A percentile compares a stretch with the other conserved stretches of the same genome.
phyloP scores from a whole-genome alignment of 1,140 invertebrate genomes.

The Cephus cinctus region DNA sequence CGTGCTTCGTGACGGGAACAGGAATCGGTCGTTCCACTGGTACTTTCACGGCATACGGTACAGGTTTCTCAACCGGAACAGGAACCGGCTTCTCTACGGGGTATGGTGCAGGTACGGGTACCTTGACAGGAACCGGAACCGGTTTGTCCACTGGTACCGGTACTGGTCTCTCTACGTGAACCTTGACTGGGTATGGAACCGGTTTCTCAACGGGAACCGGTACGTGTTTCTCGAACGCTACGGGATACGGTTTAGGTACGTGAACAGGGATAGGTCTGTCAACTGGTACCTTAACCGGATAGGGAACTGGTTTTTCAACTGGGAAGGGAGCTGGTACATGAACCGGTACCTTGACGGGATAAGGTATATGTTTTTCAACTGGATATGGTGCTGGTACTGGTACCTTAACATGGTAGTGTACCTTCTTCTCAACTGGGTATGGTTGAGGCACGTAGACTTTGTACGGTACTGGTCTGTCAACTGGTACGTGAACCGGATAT shows the following conservation, averaged over 20 bases:
- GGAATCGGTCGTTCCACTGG: constrained; percentile 30
- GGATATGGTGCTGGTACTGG: constrained; percentile 56
- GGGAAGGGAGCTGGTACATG: constrained; percentile 55
- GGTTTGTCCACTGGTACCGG: constrained; percentile 58
- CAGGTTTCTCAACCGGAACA: constrained; percentile 26
- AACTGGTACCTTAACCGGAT: constrained; percentile 42
- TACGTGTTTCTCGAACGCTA: constrained; percentile 50
- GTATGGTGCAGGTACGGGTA: constrained; percentile 35
- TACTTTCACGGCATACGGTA: constrained; percentile 34
- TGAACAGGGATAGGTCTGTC: constrained; percentile 50
- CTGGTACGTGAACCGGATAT: constrained; percentile 68
- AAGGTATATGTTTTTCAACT: constrained; percentile 58
- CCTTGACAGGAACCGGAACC: constrained; percentile 54
- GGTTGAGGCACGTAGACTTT: constrained; percentile 65
- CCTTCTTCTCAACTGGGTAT: constrained; percentile 64
- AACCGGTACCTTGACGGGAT: constrained; percentile 62
- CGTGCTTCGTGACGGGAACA: constrained; percentile 30
- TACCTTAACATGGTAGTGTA: constrained; percentile 63
- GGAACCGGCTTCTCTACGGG: constrained; percentile 38
- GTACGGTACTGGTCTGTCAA: constrained; percentile 66
- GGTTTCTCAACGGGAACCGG: constrained; percentile 58
- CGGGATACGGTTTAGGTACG: constrained; percentile 55
- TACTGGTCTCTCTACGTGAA: constrained; percentile 49
- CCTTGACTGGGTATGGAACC: constrained; percentile 55
- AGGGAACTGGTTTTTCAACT: constrained; percentile 52